Evolutionary conservation across 2,888 invertebrate species (phyloP).

Genomic region (Melieria crassipennis): DNA sequence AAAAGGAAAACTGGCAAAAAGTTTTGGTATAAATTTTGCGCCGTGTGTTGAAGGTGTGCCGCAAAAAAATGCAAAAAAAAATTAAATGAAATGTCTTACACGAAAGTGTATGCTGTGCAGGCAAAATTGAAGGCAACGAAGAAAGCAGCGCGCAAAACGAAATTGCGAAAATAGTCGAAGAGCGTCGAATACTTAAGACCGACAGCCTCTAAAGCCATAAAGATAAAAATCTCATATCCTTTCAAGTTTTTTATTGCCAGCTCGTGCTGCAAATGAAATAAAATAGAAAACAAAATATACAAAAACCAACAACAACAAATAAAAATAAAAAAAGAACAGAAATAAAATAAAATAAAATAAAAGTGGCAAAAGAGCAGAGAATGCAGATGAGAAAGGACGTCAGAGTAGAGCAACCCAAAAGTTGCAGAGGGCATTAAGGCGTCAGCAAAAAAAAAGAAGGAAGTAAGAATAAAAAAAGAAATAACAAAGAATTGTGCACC

Average conservation of each 20-base stretch:
- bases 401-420: too few relatives aligned
- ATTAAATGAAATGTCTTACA: too few relatives aligned
- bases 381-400: neutral
- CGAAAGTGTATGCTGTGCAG: too few relatives aligned
- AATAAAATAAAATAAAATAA: neutral
- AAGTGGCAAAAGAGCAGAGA: constrained; percentile 7
- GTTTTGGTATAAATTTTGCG: neutral
- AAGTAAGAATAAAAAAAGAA: constrained; percentile 10
- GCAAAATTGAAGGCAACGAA: too few relatives aligned
- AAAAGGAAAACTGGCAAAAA: constrained; percentile 12
- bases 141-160: too few relatives aligned
- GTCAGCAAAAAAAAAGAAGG: constrained; percentile 6
- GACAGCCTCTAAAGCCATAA: constrained; percentile 5
- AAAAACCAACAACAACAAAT: neutral
- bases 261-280: neutral
- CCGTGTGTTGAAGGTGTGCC: neutral
- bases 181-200: too few relatives aligned
- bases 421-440: neutral
- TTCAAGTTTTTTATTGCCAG: constrained; percentile 29
- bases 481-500: constrained; percentile 13
- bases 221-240: constrained; percentile 36
- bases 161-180: too few relatives aligned
- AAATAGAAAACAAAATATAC: constrained; percentile 17
- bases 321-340: constrained; percentile 3
- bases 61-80: too few relatives aligned